These are phyloP conservation scores for Plagiodera versicolora DNA, from an alignment of 2,888 invertebrate species.

Conservation along the genomic window DNA sequence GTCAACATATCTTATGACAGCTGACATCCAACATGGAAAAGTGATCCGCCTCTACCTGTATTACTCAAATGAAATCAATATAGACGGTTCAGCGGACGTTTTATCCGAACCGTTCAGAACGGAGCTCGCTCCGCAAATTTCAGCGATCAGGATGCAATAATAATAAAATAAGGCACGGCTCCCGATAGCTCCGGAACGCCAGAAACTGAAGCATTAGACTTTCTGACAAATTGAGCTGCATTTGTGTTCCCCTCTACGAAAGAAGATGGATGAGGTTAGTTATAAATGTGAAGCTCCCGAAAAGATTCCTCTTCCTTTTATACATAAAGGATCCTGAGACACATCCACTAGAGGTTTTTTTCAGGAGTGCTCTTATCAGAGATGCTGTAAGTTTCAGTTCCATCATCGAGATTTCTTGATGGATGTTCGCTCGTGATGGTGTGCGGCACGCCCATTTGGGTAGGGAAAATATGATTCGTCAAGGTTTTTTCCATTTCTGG, in stretches of 20 bases:
- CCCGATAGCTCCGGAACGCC: slow-evolving; percentile 22
- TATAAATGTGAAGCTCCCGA: slow-evolving; percentile 59
- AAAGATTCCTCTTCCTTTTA: slow-evolving; percentile 55
- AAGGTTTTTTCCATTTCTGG: slow-evolving; percentile 19
- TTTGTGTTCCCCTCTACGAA: slow-evolving; percentile 54
- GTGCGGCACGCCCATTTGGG: too few relatives aligned
- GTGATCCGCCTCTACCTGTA: slow-evolving; percentile 1
- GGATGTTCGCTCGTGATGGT: slow-evolving; percentile 47
- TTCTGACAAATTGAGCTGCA: slow-evolving; percentile 60
- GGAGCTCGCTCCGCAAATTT: slow-evolving; percentile 27
- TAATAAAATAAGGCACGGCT: slow-evolving; percentile 42
- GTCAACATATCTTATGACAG: too few relatives aligned
- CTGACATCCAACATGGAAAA: too few relatives aligned
- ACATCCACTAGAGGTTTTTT: slow-evolving; percentile 45
- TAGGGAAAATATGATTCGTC: slow-evolving; percentile 42
- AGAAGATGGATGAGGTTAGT: slow-evolving; percentile 60
- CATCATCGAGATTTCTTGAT: slow-evolving; percentile 53
- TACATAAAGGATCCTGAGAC: slow-evolving; percentile 54
- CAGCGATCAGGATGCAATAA: slow-evolving; percentile 36
- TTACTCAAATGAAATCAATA: slow-evolving; percentile 20
- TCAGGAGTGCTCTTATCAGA: slow-evolving; percentile 53
- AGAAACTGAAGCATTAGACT: slow-evolving; percentile 54
- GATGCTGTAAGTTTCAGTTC: slow-evolving; percentile 55
- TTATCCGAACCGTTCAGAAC: slow-evolving; percentile 5
- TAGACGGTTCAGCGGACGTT: slow-evolving; percentile 8